A percentile compares a stretch with the other conserved stretches of the same genome.
These are phyloP conservation scores for Cephalotes varians DNA, from an alignment of 2,888 invertebrate species.

Conservation along the genomic window DNA sequence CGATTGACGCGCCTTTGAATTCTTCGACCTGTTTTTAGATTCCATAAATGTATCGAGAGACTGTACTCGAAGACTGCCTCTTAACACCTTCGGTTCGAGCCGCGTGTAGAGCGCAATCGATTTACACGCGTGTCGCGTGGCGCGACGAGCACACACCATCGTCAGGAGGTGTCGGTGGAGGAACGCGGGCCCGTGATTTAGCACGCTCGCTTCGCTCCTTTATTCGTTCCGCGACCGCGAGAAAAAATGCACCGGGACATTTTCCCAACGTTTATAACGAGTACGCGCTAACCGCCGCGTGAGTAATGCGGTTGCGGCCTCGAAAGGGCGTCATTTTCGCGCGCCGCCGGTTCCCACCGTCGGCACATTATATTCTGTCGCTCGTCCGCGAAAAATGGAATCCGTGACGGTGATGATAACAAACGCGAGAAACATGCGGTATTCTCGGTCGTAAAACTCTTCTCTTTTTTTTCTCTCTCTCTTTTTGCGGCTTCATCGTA, in stretches of 20 bases:
- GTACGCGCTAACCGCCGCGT: constrained; percentile 31
- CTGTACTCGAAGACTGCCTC: background rate
- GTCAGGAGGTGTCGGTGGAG: background rate
- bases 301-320: constrained; percentile 35
- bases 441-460: constrained; percentile 19
- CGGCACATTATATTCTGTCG: constrained; percentile 35
- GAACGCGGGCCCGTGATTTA: constrained; percentile 34
- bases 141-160: constrained; percentile 24
- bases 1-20: background rate
- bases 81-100: background rate
- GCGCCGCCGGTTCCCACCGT: constrained; percentile 27
- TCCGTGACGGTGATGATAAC: constrained; percentile 11
- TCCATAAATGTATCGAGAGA: background rate
- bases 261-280: constrained; percentile 40
- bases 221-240: constrained; percentile 29
- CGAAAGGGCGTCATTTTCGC: constrained; percentile 43
- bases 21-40: background rate
- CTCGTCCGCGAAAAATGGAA: constrained; percentile 37
- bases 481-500: background rate
- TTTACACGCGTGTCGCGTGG: constrained; percentile 43
- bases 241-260: constrained; percentile 43
- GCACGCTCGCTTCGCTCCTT: background rate
- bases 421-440: constrained; percentile 12
- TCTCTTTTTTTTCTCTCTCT: background rate
- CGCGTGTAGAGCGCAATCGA: constrained; percentile 37